These are phyloP conservation scores for Sciurus vulgaris DNA, from an alignment of 2,797 vertebrate genomes.

Conservation along the genomic window DNA sequence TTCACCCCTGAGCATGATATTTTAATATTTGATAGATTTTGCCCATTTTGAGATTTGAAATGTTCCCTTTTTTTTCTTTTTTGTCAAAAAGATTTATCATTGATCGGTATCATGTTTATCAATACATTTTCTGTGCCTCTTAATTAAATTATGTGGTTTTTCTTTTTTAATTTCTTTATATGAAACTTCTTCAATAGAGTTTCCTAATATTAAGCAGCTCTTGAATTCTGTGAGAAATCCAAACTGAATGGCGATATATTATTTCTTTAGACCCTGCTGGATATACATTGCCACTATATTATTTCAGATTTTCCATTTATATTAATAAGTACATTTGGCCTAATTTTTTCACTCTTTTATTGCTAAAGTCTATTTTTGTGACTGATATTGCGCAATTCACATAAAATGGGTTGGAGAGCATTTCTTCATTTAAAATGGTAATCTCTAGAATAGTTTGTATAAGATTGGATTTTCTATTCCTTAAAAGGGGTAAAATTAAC, in stretches of 20 bases:
- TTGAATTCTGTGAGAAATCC: background rate
- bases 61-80: background rate
- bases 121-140: slow-evolving; percentile 12
- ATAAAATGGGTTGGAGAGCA: background rate
- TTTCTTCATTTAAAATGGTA: background rate
- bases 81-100: slow-evolving; percentile 14
- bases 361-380: background rate
- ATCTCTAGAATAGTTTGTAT: background rate
- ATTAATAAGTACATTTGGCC: background rate
- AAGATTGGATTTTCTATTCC: background rate
- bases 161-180: slow-evolving; percentile 8
- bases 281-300: background rate
- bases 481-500: slow-evolving; percentile 25
- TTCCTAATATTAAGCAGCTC: slow-evolving; percentile 12
- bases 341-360: background rate
- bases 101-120: background rate
- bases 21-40: background rate
- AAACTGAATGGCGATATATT: background rate
- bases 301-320: background rate
- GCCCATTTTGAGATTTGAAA: background rate
- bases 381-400: background rate
- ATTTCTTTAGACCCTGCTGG: background rate
- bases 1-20: background rate
- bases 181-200: background rate
- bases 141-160: background rate